Conservation (phyloP, 2,888 invertebrate genomes). For the Lysandra coridon region DNA sequence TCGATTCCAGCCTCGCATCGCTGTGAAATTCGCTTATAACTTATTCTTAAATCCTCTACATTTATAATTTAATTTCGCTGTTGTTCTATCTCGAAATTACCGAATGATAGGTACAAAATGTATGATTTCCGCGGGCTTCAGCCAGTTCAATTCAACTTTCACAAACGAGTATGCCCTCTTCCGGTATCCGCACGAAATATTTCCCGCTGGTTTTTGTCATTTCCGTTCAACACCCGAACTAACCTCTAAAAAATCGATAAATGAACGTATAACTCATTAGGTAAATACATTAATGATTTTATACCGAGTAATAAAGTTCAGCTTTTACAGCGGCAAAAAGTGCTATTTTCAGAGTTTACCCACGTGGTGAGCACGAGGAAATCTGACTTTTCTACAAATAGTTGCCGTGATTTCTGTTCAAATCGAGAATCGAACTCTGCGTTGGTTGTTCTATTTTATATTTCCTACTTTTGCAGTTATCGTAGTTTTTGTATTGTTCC, state of each 20-base stretch:
- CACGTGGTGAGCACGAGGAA: conserved; percentile 22
- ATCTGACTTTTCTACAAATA: conserved; percentile 2
- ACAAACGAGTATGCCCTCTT: too few species aligned
- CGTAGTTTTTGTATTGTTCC: not conserved
- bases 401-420: not conserved
- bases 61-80: too few species aligned
- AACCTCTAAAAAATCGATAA: not conserved
- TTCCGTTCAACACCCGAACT: not conserved
- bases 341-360: not conserved
- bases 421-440: not conserved
- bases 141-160: too few species aligned
- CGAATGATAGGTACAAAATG: too few species aligned
- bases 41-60: too few species aligned
- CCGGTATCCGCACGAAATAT: too few species aligned
- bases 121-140: too few species aligned
- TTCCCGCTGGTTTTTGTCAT: too few species aligned
- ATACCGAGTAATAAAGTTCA: not conserved
- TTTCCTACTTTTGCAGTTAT: not conserved
- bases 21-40: too few species aligned
- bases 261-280: not conserved
- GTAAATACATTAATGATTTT: not conserved
- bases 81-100: too few species aligned
- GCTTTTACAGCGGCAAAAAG: not conserved
- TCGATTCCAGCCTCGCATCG: too few species aligned
- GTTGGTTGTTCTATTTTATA: not conserved